Evolutionary conservation across 2,113 vertebrate genomes (phyloP), one percentile per base, ranked within the genome.

Genomic region (Nicator chloris): DNA sequence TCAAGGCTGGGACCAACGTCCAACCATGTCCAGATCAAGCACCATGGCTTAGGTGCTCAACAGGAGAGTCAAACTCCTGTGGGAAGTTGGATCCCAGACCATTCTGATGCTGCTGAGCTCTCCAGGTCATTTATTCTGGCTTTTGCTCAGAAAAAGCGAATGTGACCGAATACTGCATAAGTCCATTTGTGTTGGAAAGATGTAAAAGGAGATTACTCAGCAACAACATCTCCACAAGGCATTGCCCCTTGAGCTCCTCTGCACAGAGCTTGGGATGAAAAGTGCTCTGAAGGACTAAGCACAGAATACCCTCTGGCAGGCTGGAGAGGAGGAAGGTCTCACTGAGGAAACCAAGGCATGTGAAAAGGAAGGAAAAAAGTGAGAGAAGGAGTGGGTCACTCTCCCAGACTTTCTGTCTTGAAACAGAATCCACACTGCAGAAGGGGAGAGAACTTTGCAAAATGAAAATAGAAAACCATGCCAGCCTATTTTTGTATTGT

Each of bases 61-160:
- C 44, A 64, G 57, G 53, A 60, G 31, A 39, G 22, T 44, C 44
- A 75, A 83, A 88, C 60, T 59, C 24, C 10, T 8, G 4, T 35
- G 68, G 21, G 24, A 71, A 71, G 39, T 7, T 81, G 82, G 61
- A 80, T 73, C 78, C 59, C 59, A 42, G n/a, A 30, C 10, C 26
- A 8, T 50, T 59, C 28, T 47, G 72, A 65, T 30, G 53, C 53
- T 86, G 76, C 69, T 57, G 73, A 91, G 66, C 59, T 61, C 49
- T 45, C 63, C 31, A 6, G 31, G 60, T 60, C 72, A n/a, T 73
- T 94, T 93, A 87, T 53, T 76, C 18, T n/a, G 77, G 72, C 66
- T 81, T 93, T 82, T 88, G 72, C 45, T 93, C 76, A 93, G 79
- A 30, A 83, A 70, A 90, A 84, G 44, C 24, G 77, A 88, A 92